A percentile compares a stretch with the other conserved stretches of the same genome.
phyloP scores from a whole-genome alignment of 1,140 invertebrate genomes.

The Fopius arisanus region DNA sequence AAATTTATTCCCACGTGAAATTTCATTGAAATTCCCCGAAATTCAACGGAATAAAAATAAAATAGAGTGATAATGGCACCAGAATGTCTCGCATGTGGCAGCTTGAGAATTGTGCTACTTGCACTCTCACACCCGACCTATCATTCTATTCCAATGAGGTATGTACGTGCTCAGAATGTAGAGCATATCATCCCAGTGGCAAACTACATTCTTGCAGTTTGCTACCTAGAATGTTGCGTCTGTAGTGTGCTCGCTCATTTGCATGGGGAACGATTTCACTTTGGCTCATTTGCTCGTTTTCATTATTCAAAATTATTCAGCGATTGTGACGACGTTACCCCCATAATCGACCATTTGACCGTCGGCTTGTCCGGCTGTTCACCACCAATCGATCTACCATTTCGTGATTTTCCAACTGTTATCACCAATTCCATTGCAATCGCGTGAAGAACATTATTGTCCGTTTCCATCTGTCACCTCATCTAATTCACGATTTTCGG shows the following conservation, averaged over 20 bases:
- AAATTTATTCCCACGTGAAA: no score
- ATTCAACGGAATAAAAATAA: background rate
- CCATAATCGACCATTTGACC: background rate
- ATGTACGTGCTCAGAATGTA: conserved; percentile 36
- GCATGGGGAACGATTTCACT: conserved; percentile 31
- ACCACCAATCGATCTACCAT: background rate
- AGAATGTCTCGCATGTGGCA: conserved; percentile 17
- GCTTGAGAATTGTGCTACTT: conserved; percentile 56
- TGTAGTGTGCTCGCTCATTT: conserved; percentile 17
- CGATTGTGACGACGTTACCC: conserved; percentile 8
- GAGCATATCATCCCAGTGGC: conserved; percentile 37
- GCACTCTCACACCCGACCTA: conserved; percentile 49
- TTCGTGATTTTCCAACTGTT: background rate
- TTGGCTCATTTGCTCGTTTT: conserved; percentile 30
- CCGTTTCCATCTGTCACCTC: background rate
- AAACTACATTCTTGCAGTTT: background rate
- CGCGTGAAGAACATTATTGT: background rate
- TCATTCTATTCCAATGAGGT: conserved; percentile 52
- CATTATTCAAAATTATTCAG: conserved; percentile 33
- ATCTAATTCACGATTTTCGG: background rate
- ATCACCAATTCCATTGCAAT: background rate
- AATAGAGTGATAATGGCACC: background rate
- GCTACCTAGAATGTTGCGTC: background rate
- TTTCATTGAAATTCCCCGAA: background rate
- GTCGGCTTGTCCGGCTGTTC: background rate